Percentiles rank a stretch among this genome's conserved stretches.
Conservation (phyloP, 2,888 invertebrate genomes). For the Lepidocyrtoides sp. region DNA sequence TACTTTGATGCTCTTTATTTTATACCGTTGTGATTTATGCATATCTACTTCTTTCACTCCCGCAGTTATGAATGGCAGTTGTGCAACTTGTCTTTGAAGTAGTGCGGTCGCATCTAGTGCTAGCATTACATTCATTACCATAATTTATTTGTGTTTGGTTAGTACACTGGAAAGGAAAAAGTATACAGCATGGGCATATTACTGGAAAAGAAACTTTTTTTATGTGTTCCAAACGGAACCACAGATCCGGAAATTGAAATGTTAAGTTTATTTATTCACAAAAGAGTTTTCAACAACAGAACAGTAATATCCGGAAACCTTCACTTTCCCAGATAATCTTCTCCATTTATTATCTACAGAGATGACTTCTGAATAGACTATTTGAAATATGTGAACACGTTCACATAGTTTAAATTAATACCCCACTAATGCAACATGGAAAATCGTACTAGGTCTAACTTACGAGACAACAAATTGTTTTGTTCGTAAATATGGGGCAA, state of each 20-base stretch:
- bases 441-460: neutral
- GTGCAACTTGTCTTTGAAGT: neutral
- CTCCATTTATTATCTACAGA: neutral
- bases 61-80: slow-evolving; percentile 17
- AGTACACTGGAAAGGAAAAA: neutral
- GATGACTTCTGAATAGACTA: neutral
- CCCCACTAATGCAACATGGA: neutral
- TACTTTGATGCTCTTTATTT: neutral
- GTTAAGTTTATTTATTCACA: neutral
- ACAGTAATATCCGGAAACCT: slow-evolving; percentile 3
- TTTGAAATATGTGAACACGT: neutral
- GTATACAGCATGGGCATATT: neutral
- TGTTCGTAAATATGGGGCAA: slow-evolving; percentile 26
- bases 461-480: neutral
- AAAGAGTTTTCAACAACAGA: neutral
- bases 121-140: neutral
- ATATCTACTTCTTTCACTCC: neutral
- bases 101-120: neutral
- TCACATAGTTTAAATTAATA: neutral
- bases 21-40: slow-evolving; percentile 20
- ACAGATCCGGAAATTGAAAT: neutral
- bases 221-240: neutral
- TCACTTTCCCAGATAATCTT: neutral
- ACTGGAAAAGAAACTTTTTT: neutral
- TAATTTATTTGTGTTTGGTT: too few species aligned